Base-by-base conservation (phyloP, 2,888 invertebrate genomes). In the Drosophila fulvimacula region DNA sequence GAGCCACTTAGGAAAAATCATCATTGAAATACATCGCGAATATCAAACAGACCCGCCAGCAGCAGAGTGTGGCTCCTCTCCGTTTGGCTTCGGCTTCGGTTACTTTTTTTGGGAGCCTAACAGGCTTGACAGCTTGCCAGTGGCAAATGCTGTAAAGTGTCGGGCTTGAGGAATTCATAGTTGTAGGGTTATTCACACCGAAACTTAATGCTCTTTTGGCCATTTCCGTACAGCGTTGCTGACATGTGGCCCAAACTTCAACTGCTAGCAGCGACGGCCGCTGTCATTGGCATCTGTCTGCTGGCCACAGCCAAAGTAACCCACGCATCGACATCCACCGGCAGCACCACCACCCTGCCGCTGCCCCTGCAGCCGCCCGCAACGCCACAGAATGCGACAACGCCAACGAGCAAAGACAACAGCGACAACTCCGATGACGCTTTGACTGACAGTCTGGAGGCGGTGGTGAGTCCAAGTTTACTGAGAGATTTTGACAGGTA, bases 161-260 rank as follows among this genome's bases (percentile, higher is more conserved):
- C 56, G 21, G 51, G 27, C 46, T 60, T 61, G 79, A 60, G 76
- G 76, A 73, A 80, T 81, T 60, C 63, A 32, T 64, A 61, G 48
- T 38, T 46, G 44, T 48, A 79, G 67, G 84, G 82, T 84, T 82
- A 81, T 83, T 86, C 81, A 83, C 81, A 79, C 34, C 44, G 38
- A 61, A 30, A 15, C 44, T 59, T 56, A 67, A 66, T 64, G 63
- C 69, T 57, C 42, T 72, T 60, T 61, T 70, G 60, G 41, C 46
- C 46, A 70, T 84, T 79, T 77, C 62, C 77, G 70, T 60, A 62
- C 53, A 60, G 63, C 72, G 74, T 76, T 70, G 63, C 73, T 80
- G 84, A 82, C 75, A 92, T 92, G 92, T 82, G 91, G 81, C 82
- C 82, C 67, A 87, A 88, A 78, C 72, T 78, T 73, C 77, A 78